These are phyloP conservation scores for Gisinianus flammeolus DNA, from an alignment of 2,888 invertebrate genomes.

Conservation along the genomic window DNA sequence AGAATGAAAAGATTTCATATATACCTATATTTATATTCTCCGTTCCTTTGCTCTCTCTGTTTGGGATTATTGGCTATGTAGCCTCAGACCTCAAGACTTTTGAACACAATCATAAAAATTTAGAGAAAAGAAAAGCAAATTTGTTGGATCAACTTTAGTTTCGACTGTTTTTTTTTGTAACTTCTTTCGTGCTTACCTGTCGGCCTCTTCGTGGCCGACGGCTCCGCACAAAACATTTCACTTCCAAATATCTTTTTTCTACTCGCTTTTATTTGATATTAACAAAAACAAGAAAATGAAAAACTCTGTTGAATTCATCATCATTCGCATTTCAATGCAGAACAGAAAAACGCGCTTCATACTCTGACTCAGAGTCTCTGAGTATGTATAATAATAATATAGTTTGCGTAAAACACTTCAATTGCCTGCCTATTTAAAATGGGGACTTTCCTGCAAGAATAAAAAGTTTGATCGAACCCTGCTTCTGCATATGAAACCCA, in stretches of 20 bases:
- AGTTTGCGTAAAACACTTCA: background rate
- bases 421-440: too few species aligned
- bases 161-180: too few species aligned
- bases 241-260: background rate
- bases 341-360: too few species aligned
- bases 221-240: background rate
- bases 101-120: slow-evolving; percentile 31
- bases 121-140: slow-evolving; percentile 36
- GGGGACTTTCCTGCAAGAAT: too few species aligned
- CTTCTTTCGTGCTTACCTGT: background rate
- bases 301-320: too few species aligned
- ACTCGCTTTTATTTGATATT: background rate
- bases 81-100: background rate
- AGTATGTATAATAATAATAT: background rate
- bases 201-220: background rate
- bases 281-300: background rate
- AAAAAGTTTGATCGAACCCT: too few species aligned
- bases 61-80: background rate
- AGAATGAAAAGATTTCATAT: slow-evolving; percentile 32
- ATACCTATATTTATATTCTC: background rate
- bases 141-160: slow-evolving; percentile 32
- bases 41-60: slow-evolving; percentile 10
- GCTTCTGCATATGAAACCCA: too few species aligned
- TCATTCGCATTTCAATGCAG: background rate
- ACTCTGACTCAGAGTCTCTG: background rate